phyloP scores from a whole-genome alignment of 2,888 invertebrate genomes.

The Lasioglossum leucozonium region DNA sequence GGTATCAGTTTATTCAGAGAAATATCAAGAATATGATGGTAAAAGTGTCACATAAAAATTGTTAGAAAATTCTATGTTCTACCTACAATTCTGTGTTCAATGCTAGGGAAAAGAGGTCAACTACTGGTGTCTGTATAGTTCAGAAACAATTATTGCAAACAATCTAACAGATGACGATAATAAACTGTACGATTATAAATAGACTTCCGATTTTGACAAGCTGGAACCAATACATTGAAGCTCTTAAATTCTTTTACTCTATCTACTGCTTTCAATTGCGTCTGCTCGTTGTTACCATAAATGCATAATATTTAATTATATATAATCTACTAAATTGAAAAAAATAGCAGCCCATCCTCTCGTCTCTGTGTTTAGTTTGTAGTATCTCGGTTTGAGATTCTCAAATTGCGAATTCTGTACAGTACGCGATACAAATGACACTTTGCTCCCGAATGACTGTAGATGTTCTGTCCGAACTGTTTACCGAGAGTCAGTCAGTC shows the following conservation, averaged over 20 bases:
- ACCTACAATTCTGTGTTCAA: too few relatives aligned
- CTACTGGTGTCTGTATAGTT: too few relatives aligned
- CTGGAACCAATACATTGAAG: too few relatives aligned
- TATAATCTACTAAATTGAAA: too few relatives aligned
- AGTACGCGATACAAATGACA: not conserved
- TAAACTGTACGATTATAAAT: not conserved
- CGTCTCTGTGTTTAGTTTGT: not conserved
- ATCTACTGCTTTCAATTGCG: not conserved
- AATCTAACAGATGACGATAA: not conserved
- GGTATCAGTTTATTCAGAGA: too few relatives aligned
- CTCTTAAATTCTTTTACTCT: too few relatives aligned
- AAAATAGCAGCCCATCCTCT: not conserved
- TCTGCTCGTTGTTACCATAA: not conserved
- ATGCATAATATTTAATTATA: not conserved
- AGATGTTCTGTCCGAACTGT: not conserved
- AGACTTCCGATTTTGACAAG: not conserved
- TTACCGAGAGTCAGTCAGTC: not conserved
- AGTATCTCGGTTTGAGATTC: not conserved
- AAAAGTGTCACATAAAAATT: too few relatives aligned
- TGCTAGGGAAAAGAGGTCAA: too few relatives aligned
- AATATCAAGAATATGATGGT: too few relatives aligned
- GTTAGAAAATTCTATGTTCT: too few relatives aligned
- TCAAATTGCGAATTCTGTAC: too few relatives aligned
- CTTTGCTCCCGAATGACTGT: not conserved
- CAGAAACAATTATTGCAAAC: not conserved